Base-by-base conservation (phyloP, 2,888 invertebrate species). In the Serrognathus titanus region DNA sequence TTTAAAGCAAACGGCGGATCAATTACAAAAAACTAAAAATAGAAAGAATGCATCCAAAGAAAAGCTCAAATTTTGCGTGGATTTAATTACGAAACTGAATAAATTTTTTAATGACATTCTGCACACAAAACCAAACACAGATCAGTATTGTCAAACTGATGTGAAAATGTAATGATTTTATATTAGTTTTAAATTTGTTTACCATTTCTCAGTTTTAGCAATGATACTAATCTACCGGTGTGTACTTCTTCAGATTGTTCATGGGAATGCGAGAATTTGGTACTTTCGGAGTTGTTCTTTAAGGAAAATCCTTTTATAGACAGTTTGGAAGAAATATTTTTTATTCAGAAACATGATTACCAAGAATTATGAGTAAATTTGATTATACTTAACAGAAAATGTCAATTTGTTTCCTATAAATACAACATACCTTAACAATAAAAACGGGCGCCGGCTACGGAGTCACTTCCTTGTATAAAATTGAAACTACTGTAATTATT, bases 241-340 rank as follows among this genome's bases (percentile, higher is more conserved):
- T 31, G 24, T 5, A 31, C 1, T 31, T 31, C 24, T 31, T 47
- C 49, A 10, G 53, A 48, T 24, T 58, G 58, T 24, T 53, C 48
- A 2, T 50, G 46, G 9, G 51, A 53, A 48, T 58, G 58, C 38
- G 58, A 58, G 43, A 47, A 54, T 41, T 48, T 51, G 46, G 53
- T 58, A 8, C 53, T 58, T 12, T 54, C 58, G 20, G 54, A 58
- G 50, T 47, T 58, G 31, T 58, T 58, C 35, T 58, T 58, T 38
- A 54, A 51, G 20, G 54, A 58, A n/a, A 50, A 47, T 41, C 39
- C 51, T 1, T 16, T 58, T 35, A 45, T 51, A 41, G 24, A 46
- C 5, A 41, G 51, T 6, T 11, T 58, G 16, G 51, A 57, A 48
- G 54, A 58, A 35, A 40, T 58, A 36, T 47, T 58, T 20, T 58